Base-by-base conservation (phyloP, 2,797 vertebrate species). In the Enteromius mattozi region DNA sequence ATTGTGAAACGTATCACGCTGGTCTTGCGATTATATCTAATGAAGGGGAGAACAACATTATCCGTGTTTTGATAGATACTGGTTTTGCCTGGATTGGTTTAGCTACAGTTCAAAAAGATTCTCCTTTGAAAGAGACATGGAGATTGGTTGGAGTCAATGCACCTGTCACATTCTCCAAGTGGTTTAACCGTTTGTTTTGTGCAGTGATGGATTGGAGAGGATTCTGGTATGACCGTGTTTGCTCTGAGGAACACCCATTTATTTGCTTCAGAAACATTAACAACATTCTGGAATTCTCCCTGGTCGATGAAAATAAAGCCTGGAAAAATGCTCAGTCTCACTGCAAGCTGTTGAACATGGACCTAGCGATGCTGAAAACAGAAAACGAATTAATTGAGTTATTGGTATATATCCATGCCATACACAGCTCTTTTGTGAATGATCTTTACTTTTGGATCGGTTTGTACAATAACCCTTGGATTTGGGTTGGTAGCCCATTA, bases 401-500 rank as follows among this genome's bases (percentile, higher is more conserved):
- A 9, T 3, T 37, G 33, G 2, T 9, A 13, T 69, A 80, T 33
- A 17, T 80, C 45, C 13, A 54, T 17, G 7, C 1, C 8, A 24
- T 37, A 9, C 1, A n/a, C 7, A 24, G 5, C 2, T 54, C 5
- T 0, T 6, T 13, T 42, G 7, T 27, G 2, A 9, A 42, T 27
- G 27, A 2, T 56, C 14, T 40, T 40, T 81, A 70, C 35, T n/a
- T 81, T 27, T 81, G 79, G 66, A 81, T 81, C 0, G 79, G 66
- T 9, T 70, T 81, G 21, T 17, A 42, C 12, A 81, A 81, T 27
- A 24, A 81, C 49, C 79, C 79, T 56, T 81, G 79, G 79, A 1
- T 13, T 13, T 70, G 79, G 66, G 3, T 0, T 17, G 4, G 40
- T 9, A 37, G 66, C 33, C 16, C 0, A 42, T 81, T 33, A 27